Evolutionary conservation across 2,797 vertebrate genomes (phyloP), one percentile per base, ranked within the genome.

Genomic region (Leptoclinus maculatus): DNA sequence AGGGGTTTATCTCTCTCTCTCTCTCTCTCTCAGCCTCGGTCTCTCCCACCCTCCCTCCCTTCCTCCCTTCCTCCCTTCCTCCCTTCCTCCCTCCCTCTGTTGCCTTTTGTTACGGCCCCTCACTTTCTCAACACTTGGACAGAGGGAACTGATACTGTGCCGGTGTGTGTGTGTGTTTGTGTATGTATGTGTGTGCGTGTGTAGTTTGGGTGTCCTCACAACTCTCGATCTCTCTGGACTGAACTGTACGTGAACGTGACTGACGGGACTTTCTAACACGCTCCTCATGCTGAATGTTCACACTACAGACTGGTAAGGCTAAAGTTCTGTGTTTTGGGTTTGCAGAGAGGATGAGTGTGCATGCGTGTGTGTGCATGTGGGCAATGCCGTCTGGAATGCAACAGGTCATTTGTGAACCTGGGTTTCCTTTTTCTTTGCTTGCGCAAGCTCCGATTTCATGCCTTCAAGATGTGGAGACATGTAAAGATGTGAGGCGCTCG

Each of bases 41-140:
- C 66, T 70, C 62, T 53, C n/a, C n/a, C n/a, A n/a, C n/a, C n/a
- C n/a, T 29, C 63, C 29, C 59, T 80, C 80, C 74, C 86, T 80
- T 78, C 78, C 71, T 66, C 67, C 53, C 66, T 77, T 83, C 64
- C 81, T 80, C 71, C 51, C 76, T 81, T 83, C 36, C 21, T 70
- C 82, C 77, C 38, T 75, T 76, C 25, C 86, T 91, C 89, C 82
- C 88, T 87, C 85, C 79, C 83, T 91, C 78, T 71, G 54, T 83
- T 84, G 83, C 83, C 92, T 95, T 92, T 94, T 92, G 90, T 90
- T 94, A 91, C 87, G 83, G 91, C 92, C 90, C 90, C 91, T 91
- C 83, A 91, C 90, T 94, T 91, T 88, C 76, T 87, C 91, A 90
- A 84, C 81, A 87, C 88, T 93, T 85, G 83, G 87, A 83, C 82